Evolutionary conservation across 2,113 vertebrate species (phyloP).

Genomic region (Micromys minutus): DNA sequence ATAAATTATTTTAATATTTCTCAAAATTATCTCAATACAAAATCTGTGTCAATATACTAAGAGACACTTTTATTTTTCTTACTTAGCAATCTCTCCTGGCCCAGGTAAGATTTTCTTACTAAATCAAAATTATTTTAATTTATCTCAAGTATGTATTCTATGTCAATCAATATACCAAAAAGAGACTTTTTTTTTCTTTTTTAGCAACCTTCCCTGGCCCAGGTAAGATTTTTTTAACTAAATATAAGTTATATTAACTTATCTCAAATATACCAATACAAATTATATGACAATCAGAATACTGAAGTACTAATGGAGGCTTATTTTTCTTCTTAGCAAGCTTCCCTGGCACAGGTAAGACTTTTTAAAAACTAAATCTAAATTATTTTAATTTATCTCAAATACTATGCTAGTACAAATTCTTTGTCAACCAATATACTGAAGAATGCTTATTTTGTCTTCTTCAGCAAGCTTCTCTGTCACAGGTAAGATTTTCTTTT

Average conservation of each 20-base stretch:
- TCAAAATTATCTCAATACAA: not conserved
- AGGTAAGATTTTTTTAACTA: not conserved
- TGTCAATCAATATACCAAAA: not conserved
- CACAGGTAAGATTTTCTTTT: not conserved
- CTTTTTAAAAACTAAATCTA: not conserved
- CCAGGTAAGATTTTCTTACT: conserved; percentile 33
- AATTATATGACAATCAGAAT: not conserved
- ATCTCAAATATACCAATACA: not conserved
- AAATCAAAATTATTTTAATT: conserved; percentile 2
- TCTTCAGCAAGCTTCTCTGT: not conserved
- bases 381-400: not conserved
- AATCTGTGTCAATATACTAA: not conserved
- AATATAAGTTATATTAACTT: not conserved
- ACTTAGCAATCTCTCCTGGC: not conserved
- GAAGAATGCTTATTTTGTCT: not conserved
- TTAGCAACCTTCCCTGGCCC: not conserved
- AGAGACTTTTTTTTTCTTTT: not conserved
- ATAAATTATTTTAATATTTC: conserved; percentile 1
- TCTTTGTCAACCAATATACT: not conserved
- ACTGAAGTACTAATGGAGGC: not conserved
- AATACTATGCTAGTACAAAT: not conserved
- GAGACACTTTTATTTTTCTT: not conserved
- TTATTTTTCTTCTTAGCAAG: conserved; percentile 11
- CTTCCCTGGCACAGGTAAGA: not conserved
- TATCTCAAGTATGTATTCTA: not conserved